These are phyloP conservation scores for Oenanthe oenanthe DNA, from an alignment of 2,113 vertebrate genomes.

Conservation along the genomic window DNA sequence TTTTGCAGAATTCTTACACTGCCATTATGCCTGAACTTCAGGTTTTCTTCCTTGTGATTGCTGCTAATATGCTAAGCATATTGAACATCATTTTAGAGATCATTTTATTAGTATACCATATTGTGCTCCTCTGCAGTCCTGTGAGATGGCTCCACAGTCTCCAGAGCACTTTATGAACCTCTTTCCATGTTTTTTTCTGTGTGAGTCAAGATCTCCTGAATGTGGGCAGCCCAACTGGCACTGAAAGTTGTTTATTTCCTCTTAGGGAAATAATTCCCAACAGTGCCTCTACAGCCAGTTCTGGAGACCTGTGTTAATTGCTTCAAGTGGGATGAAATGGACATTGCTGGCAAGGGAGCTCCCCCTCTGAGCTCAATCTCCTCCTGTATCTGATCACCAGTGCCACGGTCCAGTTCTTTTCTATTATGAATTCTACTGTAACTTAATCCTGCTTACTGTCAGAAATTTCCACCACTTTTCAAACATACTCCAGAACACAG, in stretches of 20 bases:
- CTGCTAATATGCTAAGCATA: neutral
- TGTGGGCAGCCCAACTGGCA: neutral
- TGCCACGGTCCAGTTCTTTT: neutral
- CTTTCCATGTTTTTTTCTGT: neutral
- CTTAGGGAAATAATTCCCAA: neutral
- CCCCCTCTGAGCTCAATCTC: neutral
- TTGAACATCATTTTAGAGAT: neutral
- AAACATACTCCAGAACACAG: neutral
- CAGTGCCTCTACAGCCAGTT: neutral
- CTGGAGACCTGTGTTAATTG: neutral
- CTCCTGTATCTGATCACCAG: neutral
- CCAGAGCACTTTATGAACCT: neutral
- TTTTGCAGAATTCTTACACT: conserved; percentile 13
- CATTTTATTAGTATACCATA: neutral
- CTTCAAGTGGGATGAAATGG: neutral
- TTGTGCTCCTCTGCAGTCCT: neutral
- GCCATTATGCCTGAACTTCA: neutral
- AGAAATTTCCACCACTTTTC: neutral
- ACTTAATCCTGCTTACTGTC: neutral
- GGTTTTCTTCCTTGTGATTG: neutral
- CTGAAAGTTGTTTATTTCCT: neutral
- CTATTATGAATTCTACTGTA: neutral
- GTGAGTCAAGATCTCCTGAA: neutral
- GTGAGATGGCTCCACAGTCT: neutral
- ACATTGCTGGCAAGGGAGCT: neutral